Conservation (phyloP, 2,797 vertebrate genomes). For the Onychomys torridus region DNA sequence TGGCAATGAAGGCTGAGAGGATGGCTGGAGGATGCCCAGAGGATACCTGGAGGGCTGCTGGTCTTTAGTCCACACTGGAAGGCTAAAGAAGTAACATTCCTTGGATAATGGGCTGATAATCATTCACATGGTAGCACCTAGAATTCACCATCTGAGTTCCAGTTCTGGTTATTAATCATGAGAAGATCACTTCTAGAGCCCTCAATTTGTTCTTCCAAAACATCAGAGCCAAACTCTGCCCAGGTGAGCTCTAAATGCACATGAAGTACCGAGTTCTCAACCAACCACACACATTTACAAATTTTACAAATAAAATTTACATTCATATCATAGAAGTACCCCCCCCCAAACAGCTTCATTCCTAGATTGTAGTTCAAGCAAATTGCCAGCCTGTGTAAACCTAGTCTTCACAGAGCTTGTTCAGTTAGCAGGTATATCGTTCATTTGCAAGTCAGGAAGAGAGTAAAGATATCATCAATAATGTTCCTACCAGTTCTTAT, state of each 20-base stretch:
- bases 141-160: not conserved
- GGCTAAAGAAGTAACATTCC: not conserved
- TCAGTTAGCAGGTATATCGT: constrained; percentile 12
- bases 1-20: not conserved
- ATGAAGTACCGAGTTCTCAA: not conserved
- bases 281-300: not conserved
- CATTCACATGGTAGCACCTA: no score
- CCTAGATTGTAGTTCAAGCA: not conserved
- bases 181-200: not conserved
- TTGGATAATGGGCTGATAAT: not conserved
- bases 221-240: not conserved
- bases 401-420: constrained; percentile 12
- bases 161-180: not conserved
- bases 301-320: constrained; percentile 8
- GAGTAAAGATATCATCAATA: constrained; percentile 62
- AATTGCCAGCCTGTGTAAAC: not conserved
- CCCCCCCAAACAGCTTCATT: not conserved
- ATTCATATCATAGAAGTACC: not conserved
- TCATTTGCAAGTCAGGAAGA: constrained; percentile 42
- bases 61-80: not conserved
- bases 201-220: not conserved
- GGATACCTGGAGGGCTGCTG: not conserved
- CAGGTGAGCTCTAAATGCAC: not conserved
- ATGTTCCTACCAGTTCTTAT: constrained; percentile 42
- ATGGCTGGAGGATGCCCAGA: no score